A percentile compares a stretch with the other conserved stretches of the same genome.
phyloP scores from a whole-genome alignment of 2,113 vertebrate genomes.

The Chelonoidis abingdonii region DNA sequence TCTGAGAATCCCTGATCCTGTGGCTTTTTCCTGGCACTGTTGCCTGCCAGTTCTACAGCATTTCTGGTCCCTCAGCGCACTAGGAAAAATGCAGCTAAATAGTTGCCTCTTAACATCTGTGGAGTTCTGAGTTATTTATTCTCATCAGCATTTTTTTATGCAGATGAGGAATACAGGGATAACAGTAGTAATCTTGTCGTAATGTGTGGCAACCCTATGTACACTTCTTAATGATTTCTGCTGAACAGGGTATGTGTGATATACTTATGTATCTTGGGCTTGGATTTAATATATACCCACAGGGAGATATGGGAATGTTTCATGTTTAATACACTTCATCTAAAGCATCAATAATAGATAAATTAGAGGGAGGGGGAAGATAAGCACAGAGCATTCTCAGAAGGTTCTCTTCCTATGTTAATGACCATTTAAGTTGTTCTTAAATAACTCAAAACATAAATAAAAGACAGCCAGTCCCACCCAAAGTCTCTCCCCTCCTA shows the following conservation, averaged over 20 bases:
- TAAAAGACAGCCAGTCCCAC: not conserved
- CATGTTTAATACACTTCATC: not conserved
- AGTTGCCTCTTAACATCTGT: not conserved
- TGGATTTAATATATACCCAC: not conserved
- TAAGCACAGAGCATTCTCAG: not conserved
- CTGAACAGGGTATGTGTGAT: not conserved
- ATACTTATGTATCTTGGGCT: not conserved
- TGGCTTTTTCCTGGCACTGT: not conserved
- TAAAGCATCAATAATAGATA: not conserved
- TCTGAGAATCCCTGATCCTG: not conserved
- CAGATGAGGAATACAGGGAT: not conserved
- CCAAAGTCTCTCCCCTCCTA: not conserved
- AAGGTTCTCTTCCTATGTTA: not conserved
- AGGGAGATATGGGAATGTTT: not conserved
- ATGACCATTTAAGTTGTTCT: not conserved
- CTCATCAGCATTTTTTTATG: not conserved
- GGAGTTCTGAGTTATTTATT: not conserved
- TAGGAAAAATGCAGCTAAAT: not conserved
- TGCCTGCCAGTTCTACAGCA: not conserved
- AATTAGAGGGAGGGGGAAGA: not conserved
- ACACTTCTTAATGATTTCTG: not conserved
- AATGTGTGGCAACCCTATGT: not conserved
- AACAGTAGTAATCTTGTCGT: not conserved
- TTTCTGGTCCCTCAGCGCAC: accelerated
- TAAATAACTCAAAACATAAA: not conserved